Conservation (phyloP, 2,113 vertebrate species). For the Glaucidium brasilianum region DNA sequence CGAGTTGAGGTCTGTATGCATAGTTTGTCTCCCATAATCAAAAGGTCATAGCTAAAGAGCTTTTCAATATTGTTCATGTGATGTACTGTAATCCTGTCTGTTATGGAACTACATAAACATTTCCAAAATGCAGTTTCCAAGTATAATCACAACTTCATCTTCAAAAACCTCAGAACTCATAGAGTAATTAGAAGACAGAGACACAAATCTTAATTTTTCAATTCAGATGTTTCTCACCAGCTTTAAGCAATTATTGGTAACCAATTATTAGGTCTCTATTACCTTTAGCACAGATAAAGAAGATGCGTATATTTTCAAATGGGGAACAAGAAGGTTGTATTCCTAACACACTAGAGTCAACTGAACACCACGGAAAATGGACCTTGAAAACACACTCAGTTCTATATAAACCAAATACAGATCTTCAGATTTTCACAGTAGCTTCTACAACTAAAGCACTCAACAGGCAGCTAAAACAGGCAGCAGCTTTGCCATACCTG, state of each 20-base stretch:
- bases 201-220: neutral
- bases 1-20: neutral
- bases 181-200: neutral
- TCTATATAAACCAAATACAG: neutral
- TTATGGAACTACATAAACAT: neutral
- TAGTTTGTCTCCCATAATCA: neutral
- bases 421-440: neutral
- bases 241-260: neutral
- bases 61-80: neutral
- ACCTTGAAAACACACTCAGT: neutral
- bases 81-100: neutral
- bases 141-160: neutral
- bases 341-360: neutral
- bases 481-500: conserved; percentile 78
- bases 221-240: neutral
- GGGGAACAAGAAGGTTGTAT: neutral
- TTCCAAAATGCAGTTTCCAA: neutral
- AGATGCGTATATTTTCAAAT: neutral
- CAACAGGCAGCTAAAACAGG: neutral
- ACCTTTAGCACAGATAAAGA: neutral
- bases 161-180: neutral
- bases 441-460: neutral
- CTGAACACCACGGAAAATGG: neutral
- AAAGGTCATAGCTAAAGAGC: neutral
- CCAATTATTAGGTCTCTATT: neutral